Evolutionary conservation across 1,140 invertebrate genomes (phyloP), one percentile per base, ranked within the genome.

Genomic region (Manduca sexta): DNA sequence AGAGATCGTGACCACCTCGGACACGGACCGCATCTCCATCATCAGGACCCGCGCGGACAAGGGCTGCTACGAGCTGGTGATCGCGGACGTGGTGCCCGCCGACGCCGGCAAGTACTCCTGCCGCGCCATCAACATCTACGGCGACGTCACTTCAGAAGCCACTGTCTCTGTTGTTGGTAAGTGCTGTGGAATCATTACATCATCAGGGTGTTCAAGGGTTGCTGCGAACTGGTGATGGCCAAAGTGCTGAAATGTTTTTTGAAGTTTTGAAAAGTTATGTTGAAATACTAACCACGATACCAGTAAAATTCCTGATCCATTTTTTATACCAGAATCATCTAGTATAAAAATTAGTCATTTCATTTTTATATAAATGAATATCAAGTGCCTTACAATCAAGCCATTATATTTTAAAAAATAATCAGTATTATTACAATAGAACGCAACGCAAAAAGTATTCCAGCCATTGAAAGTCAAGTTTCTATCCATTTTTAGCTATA

Each of bases 71-170:
- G 95, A 97, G 77, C 66, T 99, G 15, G 90, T 97, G 1, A 97
- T 99, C 54, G 89, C 91, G 0, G 91, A 96, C 54, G 95, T 97
- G 0, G 90, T 88, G 44, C 88, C 89, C 16, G 69, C 87, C 10
- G 97, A 99, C 84, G 93, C 93, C 29, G 98, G 97, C 7, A 88
- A 89, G 14, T 99, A 99, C 85, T 92, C 92, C 40, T 97, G 95
- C 72, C 91, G 91, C 1, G 97, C 96, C 5, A 90, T 86, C 1
- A 99, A 99, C 77, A 91, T 90, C 40, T 92, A 90, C 64, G 97
- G 97, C 0, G 91, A 94, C 58, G 91, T 90, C 4, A 88, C 88
- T 2, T 93, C 93, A 38, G 92, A 94, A 61, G 95, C 92, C 0
- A 88, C 81, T 1, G 91, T 97, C 4, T 91, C 92, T 39, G 94